phyloP scores from a whole-genome alignment of 1,140 invertebrate genomes.

The Diorhabda carinulata region DNA sequence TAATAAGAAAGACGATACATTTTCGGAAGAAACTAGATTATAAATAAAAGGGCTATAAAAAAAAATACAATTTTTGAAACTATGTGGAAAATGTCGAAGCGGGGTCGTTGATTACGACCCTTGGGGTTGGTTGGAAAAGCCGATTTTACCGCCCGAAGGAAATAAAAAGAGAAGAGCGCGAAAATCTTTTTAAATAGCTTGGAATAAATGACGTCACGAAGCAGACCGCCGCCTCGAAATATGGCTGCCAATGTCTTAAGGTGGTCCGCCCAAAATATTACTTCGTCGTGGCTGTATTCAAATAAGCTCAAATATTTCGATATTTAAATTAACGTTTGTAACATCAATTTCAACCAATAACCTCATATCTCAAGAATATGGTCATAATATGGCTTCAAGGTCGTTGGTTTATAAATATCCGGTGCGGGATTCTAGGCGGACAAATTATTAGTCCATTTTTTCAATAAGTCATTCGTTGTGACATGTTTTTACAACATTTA shows the following conservation, averaged over 20 bases:
- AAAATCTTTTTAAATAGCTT: slow-evolving; percentile 35
- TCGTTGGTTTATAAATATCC: no score
- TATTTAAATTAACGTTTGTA: background rate
- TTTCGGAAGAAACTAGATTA: slow-evolving; percentile 35
- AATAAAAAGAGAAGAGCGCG: slow-evolving; percentile 12
- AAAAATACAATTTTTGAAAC: slow-evolving; percentile 42
- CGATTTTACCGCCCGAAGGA: slow-evolving; percentile 34
- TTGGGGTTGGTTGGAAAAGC: slow-evolving; percentile 32
- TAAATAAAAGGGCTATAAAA: slow-evolving; percentile 38
- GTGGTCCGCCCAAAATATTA: slow-evolving; percentile 25
- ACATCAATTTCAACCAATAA: no score
- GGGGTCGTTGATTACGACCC: slow-evolving; percentile 36
- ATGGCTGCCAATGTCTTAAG: slow-evolving; percentile 33
- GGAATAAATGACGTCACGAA: slow-evolving; percentile 40
- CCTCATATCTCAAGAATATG: no score
- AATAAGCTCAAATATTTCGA: slow-evolving; percentile 7
- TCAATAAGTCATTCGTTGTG: no score
- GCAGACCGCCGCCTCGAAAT: slow-evolving; percentile 32
- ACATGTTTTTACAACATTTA: no score
- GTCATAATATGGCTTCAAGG: no score
- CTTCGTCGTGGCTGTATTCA: slow-evolving; percentile 21
- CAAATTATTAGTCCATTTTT: no score
- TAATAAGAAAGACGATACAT: slow-evolving; percentile 14
- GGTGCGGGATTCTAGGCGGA: no score
- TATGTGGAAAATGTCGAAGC: slow-evolving; percentile 41